Evolutionary conservation across 2,888 invertebrate species (phyloP).

Genomic region (Erebia epiphron): DNA sequence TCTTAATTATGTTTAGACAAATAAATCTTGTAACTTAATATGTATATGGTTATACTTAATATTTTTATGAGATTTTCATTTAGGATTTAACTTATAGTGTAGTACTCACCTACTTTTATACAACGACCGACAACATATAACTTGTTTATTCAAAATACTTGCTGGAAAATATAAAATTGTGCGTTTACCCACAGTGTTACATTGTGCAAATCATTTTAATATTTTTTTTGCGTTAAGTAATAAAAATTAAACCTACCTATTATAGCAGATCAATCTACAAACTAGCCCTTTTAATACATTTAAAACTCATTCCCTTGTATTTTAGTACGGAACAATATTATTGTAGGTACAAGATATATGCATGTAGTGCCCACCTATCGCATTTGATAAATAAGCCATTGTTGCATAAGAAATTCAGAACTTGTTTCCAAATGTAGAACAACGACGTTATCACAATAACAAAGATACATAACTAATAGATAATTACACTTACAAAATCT

Average conservation of each 20-base stretch:
- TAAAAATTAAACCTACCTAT: no score
- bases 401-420: conserved; percentile 14
- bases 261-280: no score
- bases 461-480: conserved; percentile 20
- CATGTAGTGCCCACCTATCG: not conserved
- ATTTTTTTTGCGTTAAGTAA: no score
- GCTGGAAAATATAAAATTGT: no score
- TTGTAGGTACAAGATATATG: not conserved
- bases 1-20: not conserved
- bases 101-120: no score
- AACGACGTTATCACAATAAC: conserved; percentile 28
- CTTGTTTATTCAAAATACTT: no score
- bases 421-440: conserved; percentile 24
- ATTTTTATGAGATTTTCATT: not conserved
- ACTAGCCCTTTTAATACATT: no score
- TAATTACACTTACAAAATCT: conserved; percentile 25
- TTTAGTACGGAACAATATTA: not conserved
- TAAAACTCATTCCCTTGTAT: not conserved
- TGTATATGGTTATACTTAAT: not conserved
- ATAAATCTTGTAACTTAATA: not conserved
- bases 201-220: no score
- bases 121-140: no score
- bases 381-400: not conserved
- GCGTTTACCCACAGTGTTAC: no score
- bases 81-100: no score